Evolutionary conservation across 2,797 vertebrate genomes (phyloP).

Genomic region (Okamejei kenojei): DNA sequence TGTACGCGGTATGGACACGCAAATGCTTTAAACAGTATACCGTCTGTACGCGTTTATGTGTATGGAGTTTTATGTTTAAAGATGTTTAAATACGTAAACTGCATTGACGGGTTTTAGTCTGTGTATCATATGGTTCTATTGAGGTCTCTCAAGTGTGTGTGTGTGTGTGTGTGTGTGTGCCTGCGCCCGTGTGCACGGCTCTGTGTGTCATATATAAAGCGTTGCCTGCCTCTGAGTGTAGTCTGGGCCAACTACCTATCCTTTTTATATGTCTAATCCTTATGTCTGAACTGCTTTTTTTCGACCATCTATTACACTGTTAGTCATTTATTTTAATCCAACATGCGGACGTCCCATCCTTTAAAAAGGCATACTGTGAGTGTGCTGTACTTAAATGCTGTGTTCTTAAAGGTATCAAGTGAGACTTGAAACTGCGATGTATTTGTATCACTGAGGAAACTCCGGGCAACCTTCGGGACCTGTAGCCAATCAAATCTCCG

Average conservation of each 20-base stretch:
- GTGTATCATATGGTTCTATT: not conserved
- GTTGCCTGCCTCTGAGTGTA: slow-evolving; percentile 7
- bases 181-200: not conserved
- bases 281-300: slow-evolving; percentile 5
- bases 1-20: not conserved
- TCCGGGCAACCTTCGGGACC: slow-evolving; percentile 24
- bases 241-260: slow-evolving; percentile 16
- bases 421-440: not conserved
- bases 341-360: not conserved
- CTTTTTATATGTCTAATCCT: slow-evolving; percentile 4
- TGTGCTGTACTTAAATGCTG: not conserved
- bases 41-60: not conserved
- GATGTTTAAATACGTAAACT: not conserved
- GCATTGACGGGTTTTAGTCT: not conserved
- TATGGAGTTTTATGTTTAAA: not conserved
- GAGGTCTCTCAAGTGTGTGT: not conserved
- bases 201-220: not conserved
- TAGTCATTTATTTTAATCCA: not conserved
- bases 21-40: not conserved
- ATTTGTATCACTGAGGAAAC: slow-evolving; percentile 24
- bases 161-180: slow-evolving; percentile 1
- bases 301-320: not conserved
- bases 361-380: not conserved
- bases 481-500: slow-evolving; percentile 32
- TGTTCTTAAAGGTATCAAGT: not conserved